Base-by-base conservation (phyloP, 2,113 vertebrate genomes). In the Chionis minor region DNA sequence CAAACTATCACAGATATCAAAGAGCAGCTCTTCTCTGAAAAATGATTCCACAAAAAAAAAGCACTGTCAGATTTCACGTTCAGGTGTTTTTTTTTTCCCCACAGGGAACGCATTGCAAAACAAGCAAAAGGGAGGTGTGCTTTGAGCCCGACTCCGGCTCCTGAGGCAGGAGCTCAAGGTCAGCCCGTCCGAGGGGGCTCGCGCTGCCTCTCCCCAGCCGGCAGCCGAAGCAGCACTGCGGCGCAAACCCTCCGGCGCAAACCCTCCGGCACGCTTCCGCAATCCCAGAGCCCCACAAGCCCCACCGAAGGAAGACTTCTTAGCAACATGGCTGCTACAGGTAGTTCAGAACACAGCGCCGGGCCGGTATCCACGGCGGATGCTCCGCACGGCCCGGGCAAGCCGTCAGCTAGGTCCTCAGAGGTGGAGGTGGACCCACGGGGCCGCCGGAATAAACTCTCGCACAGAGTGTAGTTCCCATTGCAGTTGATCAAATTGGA, bases 341-440 rank as follows among this genome's bases (percentile, higher is more conserved):
- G 89, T 70, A 63, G 11, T 6, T 55, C 18, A 33, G 56, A 49
- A 20, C 56, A 4, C 66, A 13, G 63, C 0, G 0, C 52, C 21
- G 33, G 74, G 45, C 58, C 4, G 2, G 27, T 0, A 2, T 3
- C 40, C 40, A 1, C 0, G 18, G 35, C 0, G 0, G 35, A 44
- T 1, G 16, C 23, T 11, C 56, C 3, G 0, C 17, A 26, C 1
- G 7, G 72, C 32, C 1, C 0, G 1, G 67, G 10, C 65, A 28
- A 70, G 26, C 62, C 80, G 67, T 65, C 59, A 14, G 19, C 52
- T 6, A 3, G 9, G 14, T 21, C 35, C 62, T 56, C 42, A 4
- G 0, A 40, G 26, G 22, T 4, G 1, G 1, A 42, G 42, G 28
- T 6, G 47, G 52, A 51, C 27, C 21, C 77, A 30, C 0, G 0